Conservation (phyloP, 2,797 vertebrate genomes). For the Sparidentex hasta region DNA sequence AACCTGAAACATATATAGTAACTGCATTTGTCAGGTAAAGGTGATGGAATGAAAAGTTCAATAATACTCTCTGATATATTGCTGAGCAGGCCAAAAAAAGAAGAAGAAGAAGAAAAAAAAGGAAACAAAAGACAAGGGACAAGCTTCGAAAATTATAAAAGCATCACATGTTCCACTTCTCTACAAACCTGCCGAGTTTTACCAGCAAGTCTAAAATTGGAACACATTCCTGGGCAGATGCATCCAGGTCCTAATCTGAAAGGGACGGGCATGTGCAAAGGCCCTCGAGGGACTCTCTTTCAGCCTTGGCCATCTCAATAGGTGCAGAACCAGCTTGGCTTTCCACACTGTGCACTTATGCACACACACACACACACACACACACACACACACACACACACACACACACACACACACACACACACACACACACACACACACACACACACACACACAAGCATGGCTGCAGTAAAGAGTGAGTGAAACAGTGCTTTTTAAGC, state of each 20-base stretch:
- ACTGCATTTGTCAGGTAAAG: too few species aligned
- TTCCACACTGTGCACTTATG: conserved; percentile 29
- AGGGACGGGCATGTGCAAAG: conserved; percentile 60
- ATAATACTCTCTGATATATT: too few species aligned
- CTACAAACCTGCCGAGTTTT: conserved; percentile 41
- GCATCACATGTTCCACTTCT: conserved; percentile 49
- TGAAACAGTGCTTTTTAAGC: conserved; percentile 33
- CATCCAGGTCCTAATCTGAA: conserved; percentile 61
- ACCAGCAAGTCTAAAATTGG: conserved; percentile 62
- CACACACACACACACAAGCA: conserved; percentile 22
- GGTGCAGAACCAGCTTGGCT: conserved; percentile 41
- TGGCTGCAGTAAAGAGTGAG: conserved; percentile 8
- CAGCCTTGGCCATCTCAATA: conserved; percentile 52
- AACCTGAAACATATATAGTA: too few species aligned
- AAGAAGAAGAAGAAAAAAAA: too few species aligned
- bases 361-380: conserved; percentile 19
- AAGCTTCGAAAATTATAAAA: conserved; percentile 39
- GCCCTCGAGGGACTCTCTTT: conserved; percentile 59
- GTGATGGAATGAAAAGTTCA: too few species aligned
- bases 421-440: conserved; percentile 16
- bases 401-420: conserved; percentile 18
- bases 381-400: conserved; percentile 15
- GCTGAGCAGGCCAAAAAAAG: too few species aligned
- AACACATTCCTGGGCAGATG: conserved; percentile 52
- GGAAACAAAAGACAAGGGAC: conserved; percentile 9